These are phyloP conservation scores for Dendroctonus ponderosae DNA, from an alignment of 1,140 invertebrate species.

Conservation along the genomic window DNA sequence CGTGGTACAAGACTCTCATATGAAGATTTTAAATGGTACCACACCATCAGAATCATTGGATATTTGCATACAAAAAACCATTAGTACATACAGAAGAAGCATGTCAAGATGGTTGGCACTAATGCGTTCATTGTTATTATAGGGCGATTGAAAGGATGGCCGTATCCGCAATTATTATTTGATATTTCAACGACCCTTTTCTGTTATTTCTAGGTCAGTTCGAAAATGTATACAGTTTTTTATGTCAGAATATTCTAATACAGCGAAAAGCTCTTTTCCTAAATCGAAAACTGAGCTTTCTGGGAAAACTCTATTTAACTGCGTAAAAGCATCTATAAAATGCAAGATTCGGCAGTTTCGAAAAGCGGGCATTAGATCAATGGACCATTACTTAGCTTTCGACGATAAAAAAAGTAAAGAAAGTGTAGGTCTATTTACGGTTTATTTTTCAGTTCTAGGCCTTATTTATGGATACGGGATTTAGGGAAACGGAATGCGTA, in stretches of 20 bases:
- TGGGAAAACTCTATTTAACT: conserved; percentile 24
- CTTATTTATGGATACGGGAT: conserved; percentile 4
- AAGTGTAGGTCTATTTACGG: conserved; percentile 3
- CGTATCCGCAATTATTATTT: conserved; percentile 2
- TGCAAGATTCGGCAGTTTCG: conserved; percentile 17
- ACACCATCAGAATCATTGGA: no score
- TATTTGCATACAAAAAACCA: no score
- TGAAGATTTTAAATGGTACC: no score
- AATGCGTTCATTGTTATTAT: no score
- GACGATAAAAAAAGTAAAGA: conserved; percentile 10
- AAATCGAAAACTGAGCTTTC: conserved; percentile 10
- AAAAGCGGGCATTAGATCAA: conserved; percentile 9
- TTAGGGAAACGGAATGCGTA: no score
- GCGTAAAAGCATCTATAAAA: conserved; percentile 24
- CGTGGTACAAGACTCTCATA: no score
- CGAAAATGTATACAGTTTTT: conserved; percentile 14
- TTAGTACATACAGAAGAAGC: no score
- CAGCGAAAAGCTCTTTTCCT: conserved; percentile 15
- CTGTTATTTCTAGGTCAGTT: conserved; percentile 23
- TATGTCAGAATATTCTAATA: conserved; percentile 15
- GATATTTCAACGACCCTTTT: conserved; percentile 24
- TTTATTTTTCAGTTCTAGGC: conserved; percentile 13
- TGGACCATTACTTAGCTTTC: conserved; percentile 23
- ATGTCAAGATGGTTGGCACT: no score
- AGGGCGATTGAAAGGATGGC: no score